Base-by-base conservation (phyloP, 2,113 vertebrate genomes). In the Lota lota region DNA sequence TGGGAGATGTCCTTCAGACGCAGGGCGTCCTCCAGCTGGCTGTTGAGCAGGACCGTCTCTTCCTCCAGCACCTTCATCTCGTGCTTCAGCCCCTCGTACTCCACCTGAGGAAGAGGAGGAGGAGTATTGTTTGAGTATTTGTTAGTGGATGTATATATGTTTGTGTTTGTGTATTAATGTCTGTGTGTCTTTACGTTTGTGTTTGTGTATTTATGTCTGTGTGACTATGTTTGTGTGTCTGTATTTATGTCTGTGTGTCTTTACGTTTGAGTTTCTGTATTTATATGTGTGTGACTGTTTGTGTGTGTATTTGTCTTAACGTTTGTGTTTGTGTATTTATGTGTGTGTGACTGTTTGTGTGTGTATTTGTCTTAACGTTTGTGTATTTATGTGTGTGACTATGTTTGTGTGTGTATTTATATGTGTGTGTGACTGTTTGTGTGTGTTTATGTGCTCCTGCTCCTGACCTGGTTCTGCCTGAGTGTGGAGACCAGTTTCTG, bases 1-100 rank as follows among this genome's bases (percentile, higher is more conserved):
- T 96, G 93, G 0, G 97, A 94, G 67, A 99, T 99, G 83, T 99
- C 97, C 82, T 98, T 98, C 68, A 99, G 79, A 22, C 96, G 94
- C 63, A 98, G 87, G 2, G 97, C 97, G 20, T 99, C 97, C 76
- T 98, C 97, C 74, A 99, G 90, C 87, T 99, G 97, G 80, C 96
- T 98, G 85, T 99, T 98, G 47, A 99, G 93, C 16, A 99, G 93
- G 17, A 96, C 96, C 0, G 95, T 97, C 83, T 99, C 97, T 87
- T 99, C 97, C 80, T 97, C 97, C 69, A 97, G 92, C 0, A 97
- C 94, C 68, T 99, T 99, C 68, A 98, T 99, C 88, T 99, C 97
- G 72, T 99, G 97, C 79, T 99, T 99, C 85, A 99, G 88, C 50
- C 97, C 96, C 89, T 99, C 97, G 1, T 97, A 99, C 84, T 99